phyloP scores from a whole-genome alignment of 2,797 vertebrate species.

The Oreochromis mossambicus region DNA sequence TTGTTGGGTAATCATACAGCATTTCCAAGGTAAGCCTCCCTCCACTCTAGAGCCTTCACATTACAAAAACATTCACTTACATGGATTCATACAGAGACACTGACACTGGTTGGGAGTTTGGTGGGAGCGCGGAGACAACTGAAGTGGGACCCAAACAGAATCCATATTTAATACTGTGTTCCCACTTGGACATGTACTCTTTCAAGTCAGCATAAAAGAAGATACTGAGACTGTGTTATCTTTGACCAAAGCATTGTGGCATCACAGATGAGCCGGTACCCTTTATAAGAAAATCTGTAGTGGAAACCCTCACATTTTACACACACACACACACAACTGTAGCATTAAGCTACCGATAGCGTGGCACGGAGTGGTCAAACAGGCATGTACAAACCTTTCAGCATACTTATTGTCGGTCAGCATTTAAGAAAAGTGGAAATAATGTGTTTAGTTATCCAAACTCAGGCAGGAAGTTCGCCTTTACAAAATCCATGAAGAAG shows the following conservation, averaged over 20 bases:
- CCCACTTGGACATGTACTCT: constrained; percentile 56
- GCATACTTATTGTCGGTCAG: constrained; percentile 61
- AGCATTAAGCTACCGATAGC: neutral
- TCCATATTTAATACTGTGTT: constrained; percentile 64
- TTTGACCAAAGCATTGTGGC: constrained; percentile 50
- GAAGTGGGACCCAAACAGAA: constrained; percentile 66
- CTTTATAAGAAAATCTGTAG: constrained; percentile 16
- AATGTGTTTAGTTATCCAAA: constrained; percentile 73
- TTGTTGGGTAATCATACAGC: constrained; percentile 69
- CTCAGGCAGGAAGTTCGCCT: constrained; percentile 66
- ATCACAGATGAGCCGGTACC: constrained; percentile 41
- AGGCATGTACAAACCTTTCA: constrained; percentile 53
- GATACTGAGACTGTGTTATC: constrained; percentile 52
- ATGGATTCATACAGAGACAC: constrained; percentile 53
- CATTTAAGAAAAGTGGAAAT: constrained; percentile 77
- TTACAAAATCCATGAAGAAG: constrained; percentile 54
- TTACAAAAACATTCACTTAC: constrained; percentile 76
- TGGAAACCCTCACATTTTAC: neutral
- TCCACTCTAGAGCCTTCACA: constrained; percentile 60
- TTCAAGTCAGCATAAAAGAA: constrained; percentile 73
- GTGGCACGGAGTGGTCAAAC: constrained; percentile 46
- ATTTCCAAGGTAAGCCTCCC: constrained; percentile 56
- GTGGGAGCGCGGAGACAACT: constrained; percentile 34
- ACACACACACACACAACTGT: neutral
- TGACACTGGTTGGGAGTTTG: constrained; percentile 42